Evolutionary conservation across 2,888 invertebrate genomes (phyloP), one percentile per base, ranked within the genome.

Genomic region (Ormyrus pomaceus): DNA sequence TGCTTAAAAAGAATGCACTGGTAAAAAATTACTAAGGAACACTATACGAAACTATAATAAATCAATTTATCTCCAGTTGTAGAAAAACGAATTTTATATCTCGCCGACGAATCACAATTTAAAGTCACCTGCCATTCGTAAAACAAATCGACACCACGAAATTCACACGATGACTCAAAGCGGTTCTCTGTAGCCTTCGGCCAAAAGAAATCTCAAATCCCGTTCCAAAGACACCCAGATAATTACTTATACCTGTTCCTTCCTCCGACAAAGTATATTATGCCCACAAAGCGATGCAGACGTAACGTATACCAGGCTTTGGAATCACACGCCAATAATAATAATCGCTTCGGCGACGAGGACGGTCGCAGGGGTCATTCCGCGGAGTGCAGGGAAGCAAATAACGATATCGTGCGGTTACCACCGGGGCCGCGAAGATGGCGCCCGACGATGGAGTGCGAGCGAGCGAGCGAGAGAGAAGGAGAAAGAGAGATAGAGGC

Each of bases 131-230:
- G 64, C 58, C 68, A 62, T 51, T 19, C 51, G 55, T 65, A 50
- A 64, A 74, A 58, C 53, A 66, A 79, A 75, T 79, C 65, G 34
- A 58, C 58, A 65, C 53, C 56, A 48, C 51, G 70, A 73, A 79
- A 70, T 79, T 75, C 74, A 75, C 74, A 70, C 75, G 75, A 79
- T 75, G 66, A 75, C 53, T 69, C 69, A 79, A 34, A 69, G 34
- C 62, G 59, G n/a, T 51, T 13, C 51, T 61, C 10, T 65, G 46
- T 13, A 48, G 10, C 46, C 3, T n/a, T 50, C 51, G 10, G 34
- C 53, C 5, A 13, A 61, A 13, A 8, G 53, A 50, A 61, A 51
- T 51, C 59, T 58, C 50, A 53, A 73, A 64, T 58, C 5, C 62
- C 53, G 19, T 6, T 9, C 58, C 50, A 77, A 68, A 71, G 75